Conservation (phyloP, 2,113 vertebrate species). For the Rana temporaria region DNA sequence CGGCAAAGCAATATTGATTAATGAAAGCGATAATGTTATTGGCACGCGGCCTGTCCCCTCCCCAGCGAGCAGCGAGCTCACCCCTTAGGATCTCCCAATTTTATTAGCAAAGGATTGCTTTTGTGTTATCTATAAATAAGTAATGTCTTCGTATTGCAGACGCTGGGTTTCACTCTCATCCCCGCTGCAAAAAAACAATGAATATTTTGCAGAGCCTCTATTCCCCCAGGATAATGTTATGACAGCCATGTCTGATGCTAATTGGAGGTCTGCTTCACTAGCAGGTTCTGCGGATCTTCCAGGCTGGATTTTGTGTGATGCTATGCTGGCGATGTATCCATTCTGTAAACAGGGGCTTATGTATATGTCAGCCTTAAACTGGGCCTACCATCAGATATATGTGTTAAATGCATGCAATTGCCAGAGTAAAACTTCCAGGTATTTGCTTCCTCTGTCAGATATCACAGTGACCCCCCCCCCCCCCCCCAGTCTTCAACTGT, state of each 20-base stretch:
- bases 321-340: neutral
- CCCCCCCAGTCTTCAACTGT: no score
- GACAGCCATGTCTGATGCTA: neutral
- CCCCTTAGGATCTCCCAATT: neutral
- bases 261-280: slow-evolving; percentile 9
- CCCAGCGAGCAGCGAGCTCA: neutral
- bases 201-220: slow-evolving; percentile 56
- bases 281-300: slow-evolving; percentile 34
- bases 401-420: no score
- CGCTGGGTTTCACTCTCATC: slow-evolving; percentile 30
- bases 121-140: slow-evolving; percentile 39
- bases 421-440: no score
- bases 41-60: neutral
- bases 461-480: no score
- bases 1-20: no score
- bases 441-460: no score
- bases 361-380: neutral
- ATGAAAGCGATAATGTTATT: neutral
- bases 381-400: no score
- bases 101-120: neutral
- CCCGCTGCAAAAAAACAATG: slow-evolving; percentile 58
- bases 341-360: slow-evolving; percentile 13
- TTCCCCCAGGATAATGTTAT: slow-evolving; percentile 25
- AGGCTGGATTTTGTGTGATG: rapidly evolving
- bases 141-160: slow-evolving; percentile 16